A percentile compares a stretch with the other conserved stretches of the same genome.
Evolutionary conservation across 2,113 vertebrate genomes (phyloP).

Genomic region (Prinia subflava): DNA sequence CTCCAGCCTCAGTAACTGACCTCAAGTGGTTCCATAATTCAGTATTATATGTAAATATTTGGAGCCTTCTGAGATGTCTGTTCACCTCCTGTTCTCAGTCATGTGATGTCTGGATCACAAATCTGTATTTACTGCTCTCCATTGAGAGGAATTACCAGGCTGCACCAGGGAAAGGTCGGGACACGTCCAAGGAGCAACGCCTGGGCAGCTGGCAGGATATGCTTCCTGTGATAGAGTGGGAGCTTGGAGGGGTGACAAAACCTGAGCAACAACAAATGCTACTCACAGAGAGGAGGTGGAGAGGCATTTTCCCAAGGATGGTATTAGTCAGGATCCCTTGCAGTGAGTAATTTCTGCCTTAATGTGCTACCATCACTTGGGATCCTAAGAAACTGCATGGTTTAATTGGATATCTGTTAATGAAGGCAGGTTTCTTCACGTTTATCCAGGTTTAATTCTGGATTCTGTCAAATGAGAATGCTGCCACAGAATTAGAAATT

Average conservation of each 20-base stretch:
- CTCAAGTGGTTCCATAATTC: background rate
- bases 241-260: background rate
- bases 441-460: conserved; percentile 6
- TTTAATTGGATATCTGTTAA: conserved; percentile 25
- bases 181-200: fast-evolving
- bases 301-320: background rate
- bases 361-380: background rate
- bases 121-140: background rate
- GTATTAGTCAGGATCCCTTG: background rate
- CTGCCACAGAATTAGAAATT: background rate
- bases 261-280: background rate
- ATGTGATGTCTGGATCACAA: background rate
- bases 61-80: background rate
- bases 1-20: background rate
- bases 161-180: background rate
- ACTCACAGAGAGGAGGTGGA: background rate
- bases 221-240: background rate
- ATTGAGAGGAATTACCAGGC: background rate
- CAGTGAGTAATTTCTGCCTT: background rate
- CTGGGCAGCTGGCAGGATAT: background rate
- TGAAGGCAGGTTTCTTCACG: background rate
- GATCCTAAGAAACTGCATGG: background rate
- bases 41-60: fast-evolving
- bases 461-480: background rate
- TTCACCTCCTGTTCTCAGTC: background rate